Conservation (phyloP, 92 coral and sea anemone genomes). For the Porites evermanni region DNA sequence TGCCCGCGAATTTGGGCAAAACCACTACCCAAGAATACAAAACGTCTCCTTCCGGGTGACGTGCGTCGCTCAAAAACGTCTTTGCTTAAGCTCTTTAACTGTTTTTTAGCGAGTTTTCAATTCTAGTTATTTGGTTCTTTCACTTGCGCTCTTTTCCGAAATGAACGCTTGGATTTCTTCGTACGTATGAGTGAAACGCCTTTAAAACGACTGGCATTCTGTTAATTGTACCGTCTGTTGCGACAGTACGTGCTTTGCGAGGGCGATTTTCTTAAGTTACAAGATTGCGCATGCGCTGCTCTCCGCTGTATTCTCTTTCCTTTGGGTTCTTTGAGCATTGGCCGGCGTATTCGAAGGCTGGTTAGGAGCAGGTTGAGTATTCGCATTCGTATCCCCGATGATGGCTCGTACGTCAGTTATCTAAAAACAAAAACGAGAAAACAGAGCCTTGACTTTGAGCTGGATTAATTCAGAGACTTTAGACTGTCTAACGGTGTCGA, state of each 20-base stretch:
- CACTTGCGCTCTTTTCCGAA: no score
- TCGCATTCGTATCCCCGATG: constrained; percentile 54
- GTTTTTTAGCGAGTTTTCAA: no score
- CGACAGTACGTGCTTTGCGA: background rate
- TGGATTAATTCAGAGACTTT: background rate
- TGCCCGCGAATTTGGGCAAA: no score
- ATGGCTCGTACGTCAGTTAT: constrained; percentile 47
- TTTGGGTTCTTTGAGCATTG: background rate
- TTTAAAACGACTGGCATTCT: no score
- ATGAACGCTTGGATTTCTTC: no score
- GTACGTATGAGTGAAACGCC: no score
- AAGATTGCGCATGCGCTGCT: constrained; percentile 40
- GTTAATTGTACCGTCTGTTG: background rate
- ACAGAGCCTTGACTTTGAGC: background rate
- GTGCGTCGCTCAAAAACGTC: no score
- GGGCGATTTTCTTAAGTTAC: constrained; percentile 2
- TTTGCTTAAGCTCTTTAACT: no score
- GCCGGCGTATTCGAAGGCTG: background rate
- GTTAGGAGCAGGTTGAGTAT: constrained; percentile 22
- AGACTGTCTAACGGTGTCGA: no score
- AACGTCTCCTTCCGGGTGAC: no score
- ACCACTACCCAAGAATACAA: no score
- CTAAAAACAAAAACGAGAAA: constrained; percentile 8
- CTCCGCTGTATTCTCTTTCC: constrained; percentile 24
- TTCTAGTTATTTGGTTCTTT: no score